These are phyloP conservation scores for Drosophila busckii DNA, from an alignment of 1,140 invertebrate genomes.

Conservation along the genomic window DNA sequence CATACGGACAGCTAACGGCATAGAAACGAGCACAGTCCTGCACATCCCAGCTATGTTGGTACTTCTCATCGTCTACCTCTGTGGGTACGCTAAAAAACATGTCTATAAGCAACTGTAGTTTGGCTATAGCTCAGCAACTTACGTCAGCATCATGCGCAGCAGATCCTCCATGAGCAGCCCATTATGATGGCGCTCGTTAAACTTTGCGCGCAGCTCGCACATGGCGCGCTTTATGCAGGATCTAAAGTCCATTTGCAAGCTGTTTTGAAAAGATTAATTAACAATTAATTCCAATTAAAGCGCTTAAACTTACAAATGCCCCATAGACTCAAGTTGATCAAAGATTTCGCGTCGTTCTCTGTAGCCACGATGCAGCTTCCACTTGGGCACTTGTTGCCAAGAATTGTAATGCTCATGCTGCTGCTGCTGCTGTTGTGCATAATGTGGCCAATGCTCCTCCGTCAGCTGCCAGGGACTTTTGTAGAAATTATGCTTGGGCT, in stretches of 20 bases:
- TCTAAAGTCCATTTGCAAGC: constrained; percentile 43
- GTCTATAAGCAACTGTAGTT: too few relatives aligned
- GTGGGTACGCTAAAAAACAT: constrained; percentile 40
- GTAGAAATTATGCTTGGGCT: constrained; percentile 25
- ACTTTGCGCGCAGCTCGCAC: constrained; percentile 39
- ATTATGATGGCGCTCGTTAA: constrained; percentile 10
- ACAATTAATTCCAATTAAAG: too few relatives aligned
- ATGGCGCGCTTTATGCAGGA: constrained; percentile 58
- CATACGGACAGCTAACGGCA: constrained; percentile 43
- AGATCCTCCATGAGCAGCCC: constrained; percentile 52
- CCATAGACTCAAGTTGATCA: constrained; percentile 55
- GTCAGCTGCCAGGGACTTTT: constrained; percentile 31
- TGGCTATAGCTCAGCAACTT: neutral
- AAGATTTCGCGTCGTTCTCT: constrained; percentile 49
- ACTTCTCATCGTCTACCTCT: constrained; percentile 37
- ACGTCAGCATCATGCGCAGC: constrained; percentile 49
- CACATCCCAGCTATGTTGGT: constrained; percentile 20
- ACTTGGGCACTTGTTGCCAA: constrained; percentile 42
- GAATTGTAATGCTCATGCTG: constrained; percentile 37
- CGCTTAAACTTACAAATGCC: constrained; percentile 33
- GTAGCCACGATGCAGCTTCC: constrained; percentile 54
- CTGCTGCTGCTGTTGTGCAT: neutral
- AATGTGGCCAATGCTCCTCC: neutral
- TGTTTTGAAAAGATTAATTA: neutral
- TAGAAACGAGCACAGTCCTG: constrained; percentile 35